phyloP scores from a whole-genome alignment of 2,797 vertebrate species.

The Coracias cyanogaster region DNA sequence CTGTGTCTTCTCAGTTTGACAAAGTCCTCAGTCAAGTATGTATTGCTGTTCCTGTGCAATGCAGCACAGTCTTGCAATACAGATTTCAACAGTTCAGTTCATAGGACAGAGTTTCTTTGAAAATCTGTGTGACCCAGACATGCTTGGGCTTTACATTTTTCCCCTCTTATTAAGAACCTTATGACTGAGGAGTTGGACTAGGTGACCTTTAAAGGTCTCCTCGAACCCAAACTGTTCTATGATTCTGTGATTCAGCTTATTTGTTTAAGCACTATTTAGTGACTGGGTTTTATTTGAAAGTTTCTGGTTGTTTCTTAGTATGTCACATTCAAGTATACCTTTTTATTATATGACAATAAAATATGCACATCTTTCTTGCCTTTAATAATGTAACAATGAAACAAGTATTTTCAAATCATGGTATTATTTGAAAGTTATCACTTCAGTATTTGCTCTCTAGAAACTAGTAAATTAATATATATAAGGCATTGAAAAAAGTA shows the following conservation, averaged over 20 bases:
- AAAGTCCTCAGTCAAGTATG: neutral
- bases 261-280: neutral
- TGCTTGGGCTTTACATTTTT: neutral
- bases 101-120: neutral
- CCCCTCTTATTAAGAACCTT: neutral
- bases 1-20: neutral
- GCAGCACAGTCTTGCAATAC: neutral
- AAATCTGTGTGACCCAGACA: neutral
- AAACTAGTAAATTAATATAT: neutral
- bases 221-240: neutral
- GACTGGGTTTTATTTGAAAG: neutral
- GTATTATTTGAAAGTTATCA: neutral
- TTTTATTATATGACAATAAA: neutral
- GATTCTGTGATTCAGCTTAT: neutral
- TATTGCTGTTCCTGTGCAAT: neutral
- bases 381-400: neutral
- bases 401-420: neutral
- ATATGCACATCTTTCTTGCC: neutral
- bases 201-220: neutral
- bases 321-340: neutral
- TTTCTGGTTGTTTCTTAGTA: neutral
- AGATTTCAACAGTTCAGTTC: neutral
- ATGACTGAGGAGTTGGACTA: fast-evolving
- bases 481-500: neutral
- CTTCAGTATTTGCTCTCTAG: neutral